These are phyloP conservation scores for Fukomys damarensis DNA, from an alignment of 2,113 vertebrate genomes.

Conservation along the genomic window DNA sequence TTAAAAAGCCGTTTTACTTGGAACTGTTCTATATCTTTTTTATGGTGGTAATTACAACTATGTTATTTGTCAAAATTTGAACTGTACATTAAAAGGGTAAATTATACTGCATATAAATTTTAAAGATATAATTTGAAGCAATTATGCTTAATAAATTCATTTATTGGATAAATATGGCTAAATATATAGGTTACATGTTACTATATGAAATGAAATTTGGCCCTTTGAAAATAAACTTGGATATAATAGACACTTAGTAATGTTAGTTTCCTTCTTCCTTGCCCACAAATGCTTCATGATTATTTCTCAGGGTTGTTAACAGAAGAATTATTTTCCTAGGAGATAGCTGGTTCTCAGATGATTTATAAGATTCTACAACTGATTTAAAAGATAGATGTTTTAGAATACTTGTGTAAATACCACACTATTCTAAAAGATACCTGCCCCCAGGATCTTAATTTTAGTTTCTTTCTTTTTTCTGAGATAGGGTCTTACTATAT, in stretches of 20 bases:
- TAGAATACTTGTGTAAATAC: slow-evolving; percentile 22
- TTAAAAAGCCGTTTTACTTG: slow-evolving; percentile 56
- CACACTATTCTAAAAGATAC: background rate
- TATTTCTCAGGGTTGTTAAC: slow-evolving; percentile 29
- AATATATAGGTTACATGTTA: slow-evolving; percentile 46
- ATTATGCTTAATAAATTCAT: slow-evolving; percentile 43
- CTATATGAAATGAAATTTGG: slow-evolving; percentile 50
- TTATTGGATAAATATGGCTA: slow-evolving; percentile 60
- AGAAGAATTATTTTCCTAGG: slow-evolving; percentile 41
- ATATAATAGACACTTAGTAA: background rate
- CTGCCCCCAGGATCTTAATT: slow-evolving; percentile 4
- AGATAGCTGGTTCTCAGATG: slow-evolving; percentile 17
- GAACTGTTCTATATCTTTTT: slow-evolving; percentile 32
- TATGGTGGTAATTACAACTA: background rate
- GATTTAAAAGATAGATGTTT: slow-evolving; percentile 59
- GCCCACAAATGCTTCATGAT: slow-evolving; percentile 3
- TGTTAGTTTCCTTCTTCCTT: slow-evolving; percentile 40
- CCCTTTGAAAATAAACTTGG: slow-evolving; percentile 61
- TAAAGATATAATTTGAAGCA: slow-evolving; percentile 59
- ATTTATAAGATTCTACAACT: slow-evolving; percentile 48
- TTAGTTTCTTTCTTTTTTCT: background rate
- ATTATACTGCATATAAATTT: slow-evolving; percentile 39
- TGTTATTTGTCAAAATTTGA: slow-evolving; percentile 52
- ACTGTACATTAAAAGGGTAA: slow-evolving; percentile 40
- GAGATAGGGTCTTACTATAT: background rate